These are phyloP conservation scores for Stramonita haemastoma DNA, from an alignment of 2,888 invertebrate species.

Conservation along the genomic window DNA sequence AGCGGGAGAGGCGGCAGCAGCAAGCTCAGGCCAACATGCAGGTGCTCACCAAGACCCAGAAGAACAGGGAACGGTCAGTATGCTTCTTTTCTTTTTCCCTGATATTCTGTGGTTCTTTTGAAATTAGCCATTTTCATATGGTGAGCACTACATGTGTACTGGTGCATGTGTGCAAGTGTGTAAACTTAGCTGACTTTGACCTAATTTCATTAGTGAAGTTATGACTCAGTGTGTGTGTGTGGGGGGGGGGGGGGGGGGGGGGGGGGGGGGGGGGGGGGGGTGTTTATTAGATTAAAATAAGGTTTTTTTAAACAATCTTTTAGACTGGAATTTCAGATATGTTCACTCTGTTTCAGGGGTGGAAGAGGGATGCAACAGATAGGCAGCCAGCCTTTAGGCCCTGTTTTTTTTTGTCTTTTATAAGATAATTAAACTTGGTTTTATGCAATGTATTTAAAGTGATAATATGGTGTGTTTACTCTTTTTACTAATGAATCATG, in stretches of 20 bases:
- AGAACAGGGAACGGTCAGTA: conserved; percentile 81
- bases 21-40: conserved; percentile 82
- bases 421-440: no score
- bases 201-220: not conserved
- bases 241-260: not conserved
- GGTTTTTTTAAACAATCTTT: no score
- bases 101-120: not conserved
- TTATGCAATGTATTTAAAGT: no score
- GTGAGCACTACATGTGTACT: not conserved
- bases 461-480: no score
- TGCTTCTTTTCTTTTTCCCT: conserved; percentile 14
- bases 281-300: no score
- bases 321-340: no score
- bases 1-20: conserved; percentile 82
- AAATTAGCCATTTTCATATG: not conserved
- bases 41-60: conserved; percentile 88
- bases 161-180: not conserved
- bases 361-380: no score
- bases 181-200: not conserved
- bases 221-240: not conserved
- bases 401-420: no score
- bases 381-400: no score
- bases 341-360: no score
- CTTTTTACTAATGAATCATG: no score
- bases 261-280: no score